phyloP scores from a whole-genome alignment of 2,113 vertebrate genomes.

The Budorcas taxicolor region DNA sequence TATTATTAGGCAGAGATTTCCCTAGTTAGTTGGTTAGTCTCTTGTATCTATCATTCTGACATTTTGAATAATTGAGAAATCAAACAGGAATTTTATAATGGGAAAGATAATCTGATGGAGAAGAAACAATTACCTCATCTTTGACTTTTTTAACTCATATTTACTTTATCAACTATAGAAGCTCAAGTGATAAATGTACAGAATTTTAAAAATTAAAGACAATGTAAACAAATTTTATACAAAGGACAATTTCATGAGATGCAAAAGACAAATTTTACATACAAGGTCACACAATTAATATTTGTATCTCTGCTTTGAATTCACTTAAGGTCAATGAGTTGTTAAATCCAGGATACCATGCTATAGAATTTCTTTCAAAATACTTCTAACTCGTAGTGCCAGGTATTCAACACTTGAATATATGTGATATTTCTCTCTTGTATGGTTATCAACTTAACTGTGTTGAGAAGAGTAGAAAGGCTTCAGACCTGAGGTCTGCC shows the following conservation, averaged over 20 bases:
- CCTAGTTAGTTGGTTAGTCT: conserved; percentile 30
- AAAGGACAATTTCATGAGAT: neutral
- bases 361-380: conserved; percentile 10
- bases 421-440: neutral
- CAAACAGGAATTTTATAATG: conserved; percentile 8
- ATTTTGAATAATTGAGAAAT: conserved; percentile 63
- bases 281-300: neutral
- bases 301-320: neutral
- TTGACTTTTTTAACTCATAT: conserved; percentile 15
- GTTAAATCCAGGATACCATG: neutral
- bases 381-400: neutral
- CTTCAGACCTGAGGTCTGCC: neutral
- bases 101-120: conserved; percentile 23
- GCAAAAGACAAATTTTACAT: neutral
- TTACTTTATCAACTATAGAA: conserved; percentile 25
- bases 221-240: neutral
- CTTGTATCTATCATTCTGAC: conserved; percentile 57
- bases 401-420: neutral
- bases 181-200: neutral
- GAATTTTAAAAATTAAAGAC: neutral
- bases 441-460: conserved; percentile 13
- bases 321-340: neutral
- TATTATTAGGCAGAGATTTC: conserved; percentile 53
- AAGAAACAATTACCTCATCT: conserved; percentile 59
- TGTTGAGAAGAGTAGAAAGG: conserved; percentile 18